These are phyloP conservation scores for Pluvianellus socialis DNA, from an alignment of 2,113 vertebrate species.

Conservation along the genomic window DNA sequence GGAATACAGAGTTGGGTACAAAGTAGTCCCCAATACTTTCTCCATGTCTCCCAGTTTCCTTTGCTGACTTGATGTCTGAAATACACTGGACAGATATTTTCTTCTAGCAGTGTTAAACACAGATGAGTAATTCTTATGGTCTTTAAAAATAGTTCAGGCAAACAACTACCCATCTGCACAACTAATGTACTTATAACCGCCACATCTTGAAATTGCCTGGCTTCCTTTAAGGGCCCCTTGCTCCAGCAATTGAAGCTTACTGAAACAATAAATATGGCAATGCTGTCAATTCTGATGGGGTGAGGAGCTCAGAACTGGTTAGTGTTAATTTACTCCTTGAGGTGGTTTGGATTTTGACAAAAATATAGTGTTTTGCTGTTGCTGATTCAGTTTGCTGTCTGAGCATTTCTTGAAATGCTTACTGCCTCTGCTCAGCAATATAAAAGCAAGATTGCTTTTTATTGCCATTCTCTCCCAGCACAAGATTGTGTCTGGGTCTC, in stretches of 20 bases:
- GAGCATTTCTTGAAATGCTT: conserved; percentile 40
- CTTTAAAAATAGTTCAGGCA: conserved; percentile 43
- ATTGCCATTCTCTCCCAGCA: not conserved
- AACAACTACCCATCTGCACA: not conserved
- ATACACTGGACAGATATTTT: not conserved
- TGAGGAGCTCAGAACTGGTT: not conserved
- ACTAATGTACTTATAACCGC: not conserved
- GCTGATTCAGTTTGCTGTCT: conserved; percentile 36
- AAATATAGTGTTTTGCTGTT: not conserved
- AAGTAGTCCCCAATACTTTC: not conserved
- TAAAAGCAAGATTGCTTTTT: conserved; percentile 47
- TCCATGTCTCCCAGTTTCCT: not conserved
- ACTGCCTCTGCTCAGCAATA: conserved; percentile 16
- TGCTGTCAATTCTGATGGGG: not conserved
- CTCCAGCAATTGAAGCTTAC: not conserved
- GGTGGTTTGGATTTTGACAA: conserved; percentile 14
- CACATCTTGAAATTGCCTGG: not conserved
- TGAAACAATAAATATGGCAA: conserved; percentile 2
- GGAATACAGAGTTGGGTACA: not conserved
- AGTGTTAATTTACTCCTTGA: conserved; percentile 4
- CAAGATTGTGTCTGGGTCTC: conserved; percentile 6
- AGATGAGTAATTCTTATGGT: conserved; percentile 26
- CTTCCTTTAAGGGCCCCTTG: not conserved
- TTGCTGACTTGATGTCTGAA: not conserved
- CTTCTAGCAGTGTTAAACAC: conserved; percentile 21